Conservation (phyloP, 2,888 invertebrate genomes). For the Azorinus chamasolen region DNA sequence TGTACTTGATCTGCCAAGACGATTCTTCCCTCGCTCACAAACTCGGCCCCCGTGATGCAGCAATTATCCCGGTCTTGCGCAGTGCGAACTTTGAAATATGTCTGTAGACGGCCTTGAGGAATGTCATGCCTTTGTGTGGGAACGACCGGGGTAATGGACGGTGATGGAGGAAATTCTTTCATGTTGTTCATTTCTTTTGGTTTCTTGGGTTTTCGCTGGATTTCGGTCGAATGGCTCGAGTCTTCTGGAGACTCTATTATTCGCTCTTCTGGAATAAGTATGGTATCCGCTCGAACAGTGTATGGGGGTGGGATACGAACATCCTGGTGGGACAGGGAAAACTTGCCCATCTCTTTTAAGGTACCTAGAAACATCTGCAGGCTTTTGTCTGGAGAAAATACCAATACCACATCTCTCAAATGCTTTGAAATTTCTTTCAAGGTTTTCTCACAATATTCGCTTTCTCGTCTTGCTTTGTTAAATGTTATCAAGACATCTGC, state of each 20-base stretch:
- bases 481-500: constrained; percentile 63
- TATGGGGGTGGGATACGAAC: constrained; percentile 69
- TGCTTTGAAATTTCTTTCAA: constrained; percentile 62
- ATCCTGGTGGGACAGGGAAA: constrained; percentile 60
- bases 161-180: constrained; percentile 48
- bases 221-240: constrained; percentile 10
- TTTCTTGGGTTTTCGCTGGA: constrained; percentile 1
- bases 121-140: constrained; percentile 27
- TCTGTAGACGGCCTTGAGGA: constrained; percentile 56
- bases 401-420: constrained; percentile 61
- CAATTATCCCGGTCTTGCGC: constrained; percentile 68
- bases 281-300: constrained; percentile 65
- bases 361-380: constrained; percentile 65
- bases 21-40: constrained; percentile 62
- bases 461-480: constrained; percentile 63
- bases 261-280: constrained; percentile 61
- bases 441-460: constrained; percentile 62
- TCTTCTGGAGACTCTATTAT: constrained; percentile 46
- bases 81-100: constrained; percentile 62
- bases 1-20: constrained; percentile 67
- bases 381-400: constrained; percentile 62
- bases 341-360: constrained; percentile 67
- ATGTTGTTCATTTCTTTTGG: constrained; percentile 24
- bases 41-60: constrained; percentile 66
- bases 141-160: constrained; percentile 51